These are phyloP conservation scores for Cyclopterus lumpus DNA, from an alignment of 2,797 vertebrate species.

Conservation along the genomic window DNA sequence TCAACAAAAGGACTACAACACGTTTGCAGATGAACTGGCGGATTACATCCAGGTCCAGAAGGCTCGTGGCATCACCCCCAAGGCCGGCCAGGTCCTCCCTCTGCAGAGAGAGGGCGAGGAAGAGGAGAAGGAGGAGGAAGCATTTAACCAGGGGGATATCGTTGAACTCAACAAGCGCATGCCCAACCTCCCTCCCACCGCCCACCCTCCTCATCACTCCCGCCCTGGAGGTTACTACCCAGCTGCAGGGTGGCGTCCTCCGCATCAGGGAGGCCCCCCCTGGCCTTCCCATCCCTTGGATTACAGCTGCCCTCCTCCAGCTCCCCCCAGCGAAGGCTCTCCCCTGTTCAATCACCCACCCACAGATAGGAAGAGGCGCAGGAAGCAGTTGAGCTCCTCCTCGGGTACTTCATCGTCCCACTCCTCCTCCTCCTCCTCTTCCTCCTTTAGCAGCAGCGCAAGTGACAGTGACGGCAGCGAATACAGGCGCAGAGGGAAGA, in stretches of 20 bases:
- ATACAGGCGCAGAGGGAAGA: constrained; percentile 56
- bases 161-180: background rate
- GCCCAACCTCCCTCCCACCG: constrained; percentile 7
- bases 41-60: constrained; percentile 89
- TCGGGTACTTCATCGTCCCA: constrained; percentile 56
- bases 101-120: constrained; percentile 33
- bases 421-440: constrained; percentile 59
- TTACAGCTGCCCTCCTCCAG: constrained; percentile 37
- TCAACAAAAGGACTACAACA: constrained; percentile 83
- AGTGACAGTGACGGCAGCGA: constrained; percentile 68
- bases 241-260: constrained; percentile 39
- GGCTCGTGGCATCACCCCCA: constrained; percentile 83
- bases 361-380: constrained; percentile 28
- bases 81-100: constrained; percentile 52
- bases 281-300: constrained; percentile 36
- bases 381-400: constrained; percentile 59
- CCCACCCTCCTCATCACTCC: constrained; percentile 29
- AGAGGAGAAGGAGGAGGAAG: constrained; percentile 15
- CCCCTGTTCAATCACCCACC: constrained; percentile 10
- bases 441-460: constrained; percentile 55
- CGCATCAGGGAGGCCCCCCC: constrained; percentile 19
- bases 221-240: constrained; percentile 22
- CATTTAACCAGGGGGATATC: background rate
- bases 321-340: constrained; percentile 2
- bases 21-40: constrained; percentile 88